phyloP scores from a whole-genome alignment of 2,113 vertebrate genomes.

The Sebastes schlegelii region DNA sequence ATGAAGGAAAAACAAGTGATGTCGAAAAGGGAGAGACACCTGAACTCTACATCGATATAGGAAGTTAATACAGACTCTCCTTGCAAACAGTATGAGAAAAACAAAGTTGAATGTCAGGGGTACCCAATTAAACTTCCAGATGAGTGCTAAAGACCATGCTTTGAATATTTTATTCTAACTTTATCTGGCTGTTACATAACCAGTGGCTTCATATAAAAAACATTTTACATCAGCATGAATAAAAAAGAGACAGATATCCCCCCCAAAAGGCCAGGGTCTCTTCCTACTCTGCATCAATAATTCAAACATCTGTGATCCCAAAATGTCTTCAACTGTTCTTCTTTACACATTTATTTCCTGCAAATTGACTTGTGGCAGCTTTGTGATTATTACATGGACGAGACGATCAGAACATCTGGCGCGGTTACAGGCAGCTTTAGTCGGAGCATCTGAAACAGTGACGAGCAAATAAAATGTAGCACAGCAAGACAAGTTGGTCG shows the following conservation, averaged over 20 bases:
- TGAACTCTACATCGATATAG: slow-evolving; percentile 11
- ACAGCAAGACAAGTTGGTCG: slow-evolving; percentile 38
- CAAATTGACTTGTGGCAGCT: slow-evolving; percentile 37
- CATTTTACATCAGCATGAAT: neutral
- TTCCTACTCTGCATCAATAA: slow-evolving; percentile 30
- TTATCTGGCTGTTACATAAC: slow-evolving; percentile 8
- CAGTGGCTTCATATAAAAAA: neutral
- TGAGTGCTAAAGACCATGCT: slow-evolving; percentile 2
- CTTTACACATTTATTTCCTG: slow-evolving; percentile 54
- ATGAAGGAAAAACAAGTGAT: slow-evolving; percentile 39
- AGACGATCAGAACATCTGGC: slow-evolving; percentile 63
- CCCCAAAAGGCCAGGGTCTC: slow-evolving; percentile 12
- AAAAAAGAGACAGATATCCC: neutral
- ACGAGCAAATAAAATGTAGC: slow-evolving; percentile 39
- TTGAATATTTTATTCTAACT: neutral
- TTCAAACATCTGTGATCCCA: slow-evolving; percentile 41
- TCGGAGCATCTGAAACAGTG: slow-evolving; percentile 27
- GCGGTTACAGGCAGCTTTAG: slow-evolving; percentile 20
- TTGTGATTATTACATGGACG: slow-evolving; percentile 28
- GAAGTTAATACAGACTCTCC: neutral
- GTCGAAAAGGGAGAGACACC: slow-evolving; percentile 28
- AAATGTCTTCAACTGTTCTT: slow-evolving; percentile 44
- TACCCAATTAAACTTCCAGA: slow-evolving; percentile 27
- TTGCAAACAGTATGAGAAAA: neutral
- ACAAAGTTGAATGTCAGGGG: neutral